Base-by-base conservation (phyloP, 92 coral and sea anemone species). In the Paramuricea clavata region DNA sequence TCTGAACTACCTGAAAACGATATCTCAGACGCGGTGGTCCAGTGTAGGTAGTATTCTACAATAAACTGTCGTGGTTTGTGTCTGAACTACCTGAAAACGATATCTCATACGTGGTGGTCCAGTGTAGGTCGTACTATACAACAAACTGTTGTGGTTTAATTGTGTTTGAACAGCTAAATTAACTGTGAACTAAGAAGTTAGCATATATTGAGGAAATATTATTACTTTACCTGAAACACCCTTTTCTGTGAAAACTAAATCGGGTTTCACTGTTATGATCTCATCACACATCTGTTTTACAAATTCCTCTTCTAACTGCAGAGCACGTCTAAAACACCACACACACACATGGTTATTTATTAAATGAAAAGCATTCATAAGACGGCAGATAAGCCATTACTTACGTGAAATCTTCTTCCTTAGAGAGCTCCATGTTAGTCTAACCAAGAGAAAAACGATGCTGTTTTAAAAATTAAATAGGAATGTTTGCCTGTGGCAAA, bases 151-250 rank as follows among this genome's bases (percentile, higher is more conserved):
- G n/a, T n/a, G n/a, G n/a, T n/a, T n/a, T n/a, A n/a, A n/a, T n/a
- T n/a, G n/a, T n/a, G n/a, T n/a, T n/a, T n/a, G n/a, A n/a, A n/a
- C n/a, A n/a, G n/a, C n/a, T n/a, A n/a, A n/a, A n/a, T n/a, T n/a
- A n/a, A n/a, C n/a, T n/a, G n/a, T n/a, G n/a, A n/a, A n/a, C n/a
- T n/a, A n/a, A n/a, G n/a, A n/a, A n/a, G n/a, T n/a, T n/a, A n/a
- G n/a, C n/a, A n/a, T n/a, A n/a, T n/a, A n/a, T n/a, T n/a, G n/a
- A n/a, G n/a, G n/a, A n/a, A n/a, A n/a, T n/a, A n/a, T n/a, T n/a
- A n/a, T n/a, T n/a, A n/a, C 36, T 68, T 9, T 72, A 97, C 99
- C 99, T 90, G 99, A 94, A 49, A 97, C 94, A 49, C 99, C 99
- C 76, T 97, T 97, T 74, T 97, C 99, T 34, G 99, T 97, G 74